These are phyloP conservation scores for Diadegma fenestrale DNA, from an alignment of 2,888 invertebrate species.

Conservation along the genomic window DNA sequence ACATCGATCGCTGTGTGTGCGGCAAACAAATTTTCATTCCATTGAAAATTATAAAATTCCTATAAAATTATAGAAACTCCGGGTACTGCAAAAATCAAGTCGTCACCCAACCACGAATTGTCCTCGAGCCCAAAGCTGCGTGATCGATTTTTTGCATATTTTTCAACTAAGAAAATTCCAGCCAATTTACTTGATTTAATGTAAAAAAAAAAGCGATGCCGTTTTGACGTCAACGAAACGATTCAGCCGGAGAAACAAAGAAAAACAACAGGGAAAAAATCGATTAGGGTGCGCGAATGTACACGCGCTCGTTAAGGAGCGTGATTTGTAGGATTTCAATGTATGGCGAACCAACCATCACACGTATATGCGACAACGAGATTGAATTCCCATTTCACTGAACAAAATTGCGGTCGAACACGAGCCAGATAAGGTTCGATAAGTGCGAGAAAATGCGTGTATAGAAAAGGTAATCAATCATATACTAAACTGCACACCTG, in stretches of 20 bases:
- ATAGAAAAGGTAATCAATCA: conserved; percentile 18
- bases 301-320: background rate
- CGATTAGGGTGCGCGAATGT: background rate
- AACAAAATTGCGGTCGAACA: conserved; percentile 27
- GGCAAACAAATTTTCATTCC: too few relatives aligned
- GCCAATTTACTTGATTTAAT: too few relatives aligned
- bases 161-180: too few relatives aligned
- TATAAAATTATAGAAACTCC: too few relatives aligned
- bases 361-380: background rate
- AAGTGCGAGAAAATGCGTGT: conserved; percentile 6
- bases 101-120: too few relatives aligned
- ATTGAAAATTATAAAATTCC: too few relatives aligned
- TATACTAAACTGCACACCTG: conserved; percentile 6
- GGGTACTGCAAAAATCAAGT: too few relatives aligned
- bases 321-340: conserved; percentile 75
- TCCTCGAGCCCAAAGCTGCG: too few relatives aligned
- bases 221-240: background rate
- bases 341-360: conserved; percentile 26
- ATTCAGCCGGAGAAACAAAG: background rate
- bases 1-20: background rate
- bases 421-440: conserved; percentile 9
- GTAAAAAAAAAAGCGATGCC: background rate
- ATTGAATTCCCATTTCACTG: background rate
- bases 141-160: too few relatives aligned
- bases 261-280: background rate